Percentiles rank a stretch among this genome's conserved stretches.
Conservation (phyloP, 2,888 invertebrate species). For the Sarcophaga carnaria region DNA sequence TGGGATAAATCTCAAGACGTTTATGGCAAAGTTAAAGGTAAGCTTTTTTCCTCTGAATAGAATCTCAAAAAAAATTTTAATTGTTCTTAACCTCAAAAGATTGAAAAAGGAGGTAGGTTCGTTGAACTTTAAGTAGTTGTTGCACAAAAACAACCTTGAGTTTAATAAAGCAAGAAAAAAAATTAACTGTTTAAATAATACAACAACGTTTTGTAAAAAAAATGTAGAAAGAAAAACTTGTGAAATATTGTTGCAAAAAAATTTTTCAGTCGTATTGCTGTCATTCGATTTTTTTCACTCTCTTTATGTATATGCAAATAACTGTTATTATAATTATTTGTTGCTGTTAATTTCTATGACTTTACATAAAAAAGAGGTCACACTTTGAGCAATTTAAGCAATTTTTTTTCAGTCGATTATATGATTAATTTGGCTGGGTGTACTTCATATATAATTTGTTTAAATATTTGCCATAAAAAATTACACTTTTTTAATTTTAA, state of each 20-base stretch:
- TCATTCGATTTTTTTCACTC: neutral
- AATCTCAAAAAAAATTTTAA: neutral
- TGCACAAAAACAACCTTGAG: constrained; percentile 17
- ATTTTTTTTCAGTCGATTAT: constrained; percentile 19
- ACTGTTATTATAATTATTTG: constrained; percentile 10
- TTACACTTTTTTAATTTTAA: too few species aligned
- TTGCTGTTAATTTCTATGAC: neutral
- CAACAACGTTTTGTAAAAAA: constrained; percentile 16
- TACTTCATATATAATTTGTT: neutral
- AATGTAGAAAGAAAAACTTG: neutral
- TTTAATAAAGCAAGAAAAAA: neutral
- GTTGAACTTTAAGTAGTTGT: constrained; percentile 32
- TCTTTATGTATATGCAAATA: constrained; percentile 32
- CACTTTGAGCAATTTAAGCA: too few species aligned
- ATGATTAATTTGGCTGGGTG: neutral
- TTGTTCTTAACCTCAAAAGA: constrained; percentile 16
- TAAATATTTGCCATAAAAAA: neutral
- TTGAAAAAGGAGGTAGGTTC: neutral
- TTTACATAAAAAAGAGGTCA: neutral
- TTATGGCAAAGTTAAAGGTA: constrained; percentile 85
- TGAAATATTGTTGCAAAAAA: neutral
- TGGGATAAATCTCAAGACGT: constrained; percentile 84
- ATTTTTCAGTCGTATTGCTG: neutral
- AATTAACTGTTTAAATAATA: constrained; percentile 32
- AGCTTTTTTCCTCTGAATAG: constrained; percentile 61